These are phyloP conservation scores for Hyposoter dolosus DNA, from an alignment of 2,888 invertebrate species.

Conservation along the genomic window DNA sequence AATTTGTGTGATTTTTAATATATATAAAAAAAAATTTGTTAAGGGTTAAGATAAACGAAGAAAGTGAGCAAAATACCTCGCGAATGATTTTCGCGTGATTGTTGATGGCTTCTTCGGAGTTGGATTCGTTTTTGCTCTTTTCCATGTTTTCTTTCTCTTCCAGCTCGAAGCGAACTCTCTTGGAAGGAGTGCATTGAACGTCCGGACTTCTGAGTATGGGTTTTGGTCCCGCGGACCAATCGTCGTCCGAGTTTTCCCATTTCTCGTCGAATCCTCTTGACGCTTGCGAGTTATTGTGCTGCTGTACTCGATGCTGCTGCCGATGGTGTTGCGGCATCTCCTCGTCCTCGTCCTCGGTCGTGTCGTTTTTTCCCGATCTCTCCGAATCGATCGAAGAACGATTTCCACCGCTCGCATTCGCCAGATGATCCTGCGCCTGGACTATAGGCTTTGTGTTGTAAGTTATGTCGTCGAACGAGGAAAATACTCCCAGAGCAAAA, in stretches of 20 bases:
- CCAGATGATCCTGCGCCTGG: constrained; percentile 85
- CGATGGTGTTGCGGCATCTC: constrained; percentile 76
- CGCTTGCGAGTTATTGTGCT: constrained; percentile 71
- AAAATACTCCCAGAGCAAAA: constrained; percentile 87
- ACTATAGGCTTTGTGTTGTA: constrained; percentile 90
- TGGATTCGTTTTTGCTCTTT: constrained; percentile 76
- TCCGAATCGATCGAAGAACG: constrained; percentile 78
- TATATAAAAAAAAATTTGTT: no score
- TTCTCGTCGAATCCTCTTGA: constrained; percentile 69
- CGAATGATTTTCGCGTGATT: constrained; percentile 95
- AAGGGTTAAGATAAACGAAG: no score
- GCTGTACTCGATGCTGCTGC: constrained; percentile 30
- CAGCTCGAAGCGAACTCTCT: constrained; percentile 87
- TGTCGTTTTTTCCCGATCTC: constrained; percentile 79
- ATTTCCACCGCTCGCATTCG: constrained; percentile 71
- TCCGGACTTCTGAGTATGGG: constrained; percentile 81
- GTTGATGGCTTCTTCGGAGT: constrained; percentile 79
- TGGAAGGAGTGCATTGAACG: constrained; percentile 80
- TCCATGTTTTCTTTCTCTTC: constrained; percentile 88
- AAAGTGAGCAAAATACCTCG: constrained; percentile 86
- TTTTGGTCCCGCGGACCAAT: constrained; percentile 81
- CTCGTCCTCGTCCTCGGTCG: constrained; percentile 82
- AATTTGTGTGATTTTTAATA: no score
- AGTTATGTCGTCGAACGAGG: constrained; percentile 89
- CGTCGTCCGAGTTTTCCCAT: constrained; percentile 81